Conservation (phyloP, 2,113 vertebrate species). For the Corythornis cristatus region DNA sequence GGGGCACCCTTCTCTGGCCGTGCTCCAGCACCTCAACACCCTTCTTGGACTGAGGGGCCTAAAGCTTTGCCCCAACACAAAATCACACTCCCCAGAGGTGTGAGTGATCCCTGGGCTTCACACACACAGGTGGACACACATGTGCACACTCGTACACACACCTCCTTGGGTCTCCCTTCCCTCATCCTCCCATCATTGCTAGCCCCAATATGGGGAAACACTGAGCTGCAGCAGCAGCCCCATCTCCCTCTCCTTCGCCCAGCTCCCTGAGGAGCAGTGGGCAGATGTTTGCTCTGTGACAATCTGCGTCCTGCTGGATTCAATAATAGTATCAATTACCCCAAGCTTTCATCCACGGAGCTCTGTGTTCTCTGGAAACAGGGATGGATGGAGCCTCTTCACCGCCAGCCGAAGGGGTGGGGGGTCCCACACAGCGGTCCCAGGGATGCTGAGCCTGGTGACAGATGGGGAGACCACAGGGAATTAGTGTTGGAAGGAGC, state of each 20-base stretch:
- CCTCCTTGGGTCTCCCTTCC: accelerated
- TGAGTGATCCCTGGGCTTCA: accelerated
- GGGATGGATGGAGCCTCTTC: not conserved
- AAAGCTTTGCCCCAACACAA: not conserved
- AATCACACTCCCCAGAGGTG: not conserved
- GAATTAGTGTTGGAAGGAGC: not conserved
- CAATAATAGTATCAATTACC: conserved; percentile 5
- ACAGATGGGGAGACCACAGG: not conserved
- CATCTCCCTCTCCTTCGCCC: not conserved
- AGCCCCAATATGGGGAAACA: not conserved
- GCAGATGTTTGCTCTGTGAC: conserved; percentile 53
- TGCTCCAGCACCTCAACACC: not conserved
- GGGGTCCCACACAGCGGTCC: not conserved
- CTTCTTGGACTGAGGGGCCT: not conserved
- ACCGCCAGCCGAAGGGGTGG: accelerated
- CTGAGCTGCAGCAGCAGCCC: accelerated
- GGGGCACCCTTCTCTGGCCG: not conserved
- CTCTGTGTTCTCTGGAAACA: accelerated
- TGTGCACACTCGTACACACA: accelerated
- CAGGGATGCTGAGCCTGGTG: not conserved
- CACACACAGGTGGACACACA: accelerated
- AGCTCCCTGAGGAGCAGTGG: not conserved
- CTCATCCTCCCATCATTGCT: accelerated
- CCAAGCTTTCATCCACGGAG: conserved; percentile 6
- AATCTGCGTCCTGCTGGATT: conserved; percentile 31